These are phyloP conservation scores for Conger conger DNA, from an alignment of 2,113 vertebrate genomes.

Conservation along the genomic window DNA sequence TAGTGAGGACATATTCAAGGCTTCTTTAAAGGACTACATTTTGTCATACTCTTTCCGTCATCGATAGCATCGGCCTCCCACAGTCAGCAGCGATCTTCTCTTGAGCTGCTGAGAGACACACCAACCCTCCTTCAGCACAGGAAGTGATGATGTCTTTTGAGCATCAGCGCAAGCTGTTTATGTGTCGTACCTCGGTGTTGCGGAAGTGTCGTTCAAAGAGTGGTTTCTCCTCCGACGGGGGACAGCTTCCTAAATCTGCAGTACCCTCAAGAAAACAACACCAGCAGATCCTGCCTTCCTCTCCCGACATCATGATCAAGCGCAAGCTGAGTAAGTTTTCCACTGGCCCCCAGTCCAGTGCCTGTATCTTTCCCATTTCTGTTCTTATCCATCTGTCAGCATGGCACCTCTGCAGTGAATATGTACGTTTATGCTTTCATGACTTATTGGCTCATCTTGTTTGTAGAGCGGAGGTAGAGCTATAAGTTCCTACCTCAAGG, in stretches of 20 bases:
- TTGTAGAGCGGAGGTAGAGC: background rate
- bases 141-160: slow-evolving; percentile 49
- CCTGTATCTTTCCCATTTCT: background rate
- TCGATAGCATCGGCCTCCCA: background rate
- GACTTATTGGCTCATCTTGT: background rate
- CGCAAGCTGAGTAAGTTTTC: slow-evolving; percentile 48
- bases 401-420: background rate
- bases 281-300: background rate
- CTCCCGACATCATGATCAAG: slow-evolving; percentile 52
- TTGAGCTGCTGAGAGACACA: background rate
- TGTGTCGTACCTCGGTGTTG: background rate
- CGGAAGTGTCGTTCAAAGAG: background rate
- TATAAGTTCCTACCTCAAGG: background rate
- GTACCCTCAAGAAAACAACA: background rate
- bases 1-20: background rate
- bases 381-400: background rate
- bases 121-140: slow-evolving; percentile 50
- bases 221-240: background rate
- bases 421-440: background rate
- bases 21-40: background rate
- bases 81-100: background rate
- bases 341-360: background rate
- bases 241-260: background rate
- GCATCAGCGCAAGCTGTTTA: background rate
- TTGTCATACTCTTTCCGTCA: too few relatives aligned